Conservation (phyloP, 2,888 invertebrate genomes). For the Erannis defoliaria region DNA sequence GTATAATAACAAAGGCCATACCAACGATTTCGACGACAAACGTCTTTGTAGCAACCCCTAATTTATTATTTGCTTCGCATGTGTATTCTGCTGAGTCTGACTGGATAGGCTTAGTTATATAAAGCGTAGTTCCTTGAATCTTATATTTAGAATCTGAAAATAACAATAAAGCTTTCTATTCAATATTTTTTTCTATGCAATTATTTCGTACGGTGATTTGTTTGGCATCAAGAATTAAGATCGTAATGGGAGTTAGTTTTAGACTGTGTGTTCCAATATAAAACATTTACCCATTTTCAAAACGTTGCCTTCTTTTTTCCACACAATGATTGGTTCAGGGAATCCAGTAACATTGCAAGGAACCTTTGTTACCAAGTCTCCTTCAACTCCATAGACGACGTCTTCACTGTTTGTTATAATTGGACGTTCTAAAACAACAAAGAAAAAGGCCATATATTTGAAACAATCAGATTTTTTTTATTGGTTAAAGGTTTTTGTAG, state of each 20-base stretch:
- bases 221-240: too few species aligned
- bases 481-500: too few species aligned
- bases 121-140: constrained; percentile 25
- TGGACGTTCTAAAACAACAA: constrained; percentile 16
- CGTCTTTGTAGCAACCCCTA: constrained; percentile 29
- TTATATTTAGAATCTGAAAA: constrained; percentile 37
- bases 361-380: constrained; percentile 41
- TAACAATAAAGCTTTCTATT: too few species aligned
- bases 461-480: too few species aligned
- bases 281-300: neutral
- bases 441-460: too few species aligned
- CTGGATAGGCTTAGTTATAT: constrained; percentile 38
- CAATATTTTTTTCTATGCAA: too few species aligned
- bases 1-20: too few species aligned
- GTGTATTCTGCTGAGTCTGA: constrained; percentile 36
- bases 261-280: too few species aligned
- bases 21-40: constrained; percentile 30
- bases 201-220: too few species aligned
- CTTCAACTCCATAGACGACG: constrained; percentile 34
- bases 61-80: constrained; percentile 42
- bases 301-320: constrained; percentile 27
- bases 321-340: constrained; percentile 44
- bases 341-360: constrained; percentile 47
- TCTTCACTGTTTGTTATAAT: constrained; percentile 21
- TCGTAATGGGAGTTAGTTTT: too few species aligned